Conservation (phyloP, 2,888 invertebrate genomes). For the Temnothorax rugatulus region DNA sequence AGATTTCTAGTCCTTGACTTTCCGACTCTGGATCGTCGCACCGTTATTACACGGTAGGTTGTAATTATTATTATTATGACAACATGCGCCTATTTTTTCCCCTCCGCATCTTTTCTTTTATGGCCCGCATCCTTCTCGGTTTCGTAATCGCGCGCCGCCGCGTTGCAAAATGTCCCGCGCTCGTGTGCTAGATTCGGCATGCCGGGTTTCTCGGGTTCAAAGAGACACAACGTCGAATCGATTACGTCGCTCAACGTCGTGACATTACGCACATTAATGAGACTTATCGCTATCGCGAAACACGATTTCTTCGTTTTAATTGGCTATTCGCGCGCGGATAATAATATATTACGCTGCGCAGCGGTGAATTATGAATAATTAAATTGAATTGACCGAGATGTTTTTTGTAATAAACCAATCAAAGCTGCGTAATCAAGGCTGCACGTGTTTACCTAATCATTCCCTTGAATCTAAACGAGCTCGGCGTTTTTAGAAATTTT, state of each 20-base stretch:
- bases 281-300: slow-evolving; percentile 27
- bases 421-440: background rate
- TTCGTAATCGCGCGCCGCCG: slow-evolving; percentile 7
- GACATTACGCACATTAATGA: slow-evolving; percentile 32
- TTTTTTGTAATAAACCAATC: slow-evolving; percentile 3
- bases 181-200: slow-evolving; percentile 38
- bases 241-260: slow-evolving; percentile 23
- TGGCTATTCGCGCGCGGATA: background rate
- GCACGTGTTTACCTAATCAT: background rate
- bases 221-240: slow-evolving; percentile 31
- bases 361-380: slow-evolving; percentile 17
- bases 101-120: slow-evolving; percentile 23
- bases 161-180: slow-evolving; percentile 29
- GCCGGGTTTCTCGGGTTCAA: slow-evolving; percentile 44
- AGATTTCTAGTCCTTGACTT: slow-evolving; percentile 56
- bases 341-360: background rate
- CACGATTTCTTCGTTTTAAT: slow-evolving; percentile 19
- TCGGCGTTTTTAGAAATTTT: background rate
- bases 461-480: background rate
- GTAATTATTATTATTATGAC: slow-evolving; percentile 29
- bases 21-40: slow-evolving; percentile 8
- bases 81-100: background rate
- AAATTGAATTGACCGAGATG: background rate
- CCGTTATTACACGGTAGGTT: background rate
- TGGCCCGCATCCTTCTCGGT: slow-evolving; percentile 4